phyloP scores from a whole-genome alignment of 1,140 invertebrate species.

The Cydia fagiglandana region DNA sequence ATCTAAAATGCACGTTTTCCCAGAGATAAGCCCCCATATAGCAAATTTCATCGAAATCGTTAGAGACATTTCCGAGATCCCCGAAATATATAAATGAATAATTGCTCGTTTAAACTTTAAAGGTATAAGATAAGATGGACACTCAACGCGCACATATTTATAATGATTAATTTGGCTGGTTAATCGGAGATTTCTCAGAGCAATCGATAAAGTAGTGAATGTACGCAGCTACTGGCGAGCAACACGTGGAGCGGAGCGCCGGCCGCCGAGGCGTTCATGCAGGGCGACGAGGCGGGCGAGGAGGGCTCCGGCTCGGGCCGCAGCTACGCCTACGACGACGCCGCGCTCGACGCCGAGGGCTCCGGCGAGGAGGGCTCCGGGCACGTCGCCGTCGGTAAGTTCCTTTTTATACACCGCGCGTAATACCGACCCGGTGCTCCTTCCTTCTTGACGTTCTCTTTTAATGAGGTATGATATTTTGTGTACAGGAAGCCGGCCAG shows the following conservation, averaged over 20 bases:
- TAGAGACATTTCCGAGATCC: too few relatives aligned
- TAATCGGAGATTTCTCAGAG: too few relatives aligned
- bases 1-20: too few relatives aligned
- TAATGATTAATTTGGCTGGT: too few relatives aligned
- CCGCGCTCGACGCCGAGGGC: conserved; percentile 58
- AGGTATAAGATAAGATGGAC: too few relatives aligned
- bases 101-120: too few relatives aligned
- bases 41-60: too few relatives aligned
- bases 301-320: conserved; percentile 68
- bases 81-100: too few relatives aligned
- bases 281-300: conserved; percentile 72
- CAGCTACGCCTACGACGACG: conserved; percentile 63
- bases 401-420: neutral
- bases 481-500: conserved; percentile 51
- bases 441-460: neutral
- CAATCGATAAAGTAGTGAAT: neutral
- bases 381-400: conserved; percentile 31
- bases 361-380: conserved; percentile 69
- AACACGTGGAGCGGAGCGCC: conserved; percentile 56
- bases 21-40: too few relatives aligned
- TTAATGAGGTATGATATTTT: conserved; percentile 31
- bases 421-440: neutral
- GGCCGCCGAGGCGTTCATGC: conserved; percentile 72
- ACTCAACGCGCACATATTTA: too few relatives aligned
- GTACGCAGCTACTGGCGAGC: conserved; percentile 61